Evolutionary conservation across 2,113 vertebrate genomes (phyloP).

Genomic region (Pseudorectes ferrugineus): DNA sequence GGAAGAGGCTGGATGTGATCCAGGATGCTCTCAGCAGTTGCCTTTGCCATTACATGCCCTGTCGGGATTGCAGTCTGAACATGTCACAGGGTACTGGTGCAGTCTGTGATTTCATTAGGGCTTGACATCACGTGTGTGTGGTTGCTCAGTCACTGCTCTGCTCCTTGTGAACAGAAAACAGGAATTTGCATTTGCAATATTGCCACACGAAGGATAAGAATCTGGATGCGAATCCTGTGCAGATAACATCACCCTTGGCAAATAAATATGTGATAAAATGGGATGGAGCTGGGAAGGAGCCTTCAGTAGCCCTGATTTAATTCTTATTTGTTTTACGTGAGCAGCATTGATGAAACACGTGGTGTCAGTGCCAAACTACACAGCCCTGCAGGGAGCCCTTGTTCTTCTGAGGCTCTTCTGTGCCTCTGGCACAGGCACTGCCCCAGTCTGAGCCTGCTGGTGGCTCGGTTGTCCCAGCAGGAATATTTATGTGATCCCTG

Average conservation of each 20-base stretch:
- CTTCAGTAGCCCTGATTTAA: not conserved
- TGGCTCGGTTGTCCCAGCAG: not conserved
- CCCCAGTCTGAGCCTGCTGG: not conserved
- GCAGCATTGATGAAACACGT: not conserved
- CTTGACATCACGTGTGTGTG: not conserved
- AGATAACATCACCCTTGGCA: not conserved
- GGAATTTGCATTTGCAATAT: not conserved
- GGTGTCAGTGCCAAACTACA: not conserved
- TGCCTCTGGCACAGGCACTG: not conserved
- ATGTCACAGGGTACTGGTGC: not conserved
- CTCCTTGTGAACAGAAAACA: not conserved
- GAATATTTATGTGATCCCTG: not conserved
- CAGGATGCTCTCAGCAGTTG: conserved; percentile 15
- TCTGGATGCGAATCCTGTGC: not conserved
- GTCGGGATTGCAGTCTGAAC: conserved; percentile 4
- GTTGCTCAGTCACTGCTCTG: not conserved
- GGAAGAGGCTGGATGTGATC: not conserved
- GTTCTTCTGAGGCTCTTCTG: not conserved
- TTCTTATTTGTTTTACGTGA: not conserved
- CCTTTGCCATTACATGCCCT: conserved; percentile 11
- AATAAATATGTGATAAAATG: not conserved
- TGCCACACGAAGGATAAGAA: not conserved
- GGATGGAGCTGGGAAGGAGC: not conserved
- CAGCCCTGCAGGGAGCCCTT: not conserved
- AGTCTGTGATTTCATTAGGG: not conserved